These are phyloP conservation scores for Mesochorus sp. DNA, from an alignment of 2,888 invertebrate species.

Conservation along the genomic window DNA sequence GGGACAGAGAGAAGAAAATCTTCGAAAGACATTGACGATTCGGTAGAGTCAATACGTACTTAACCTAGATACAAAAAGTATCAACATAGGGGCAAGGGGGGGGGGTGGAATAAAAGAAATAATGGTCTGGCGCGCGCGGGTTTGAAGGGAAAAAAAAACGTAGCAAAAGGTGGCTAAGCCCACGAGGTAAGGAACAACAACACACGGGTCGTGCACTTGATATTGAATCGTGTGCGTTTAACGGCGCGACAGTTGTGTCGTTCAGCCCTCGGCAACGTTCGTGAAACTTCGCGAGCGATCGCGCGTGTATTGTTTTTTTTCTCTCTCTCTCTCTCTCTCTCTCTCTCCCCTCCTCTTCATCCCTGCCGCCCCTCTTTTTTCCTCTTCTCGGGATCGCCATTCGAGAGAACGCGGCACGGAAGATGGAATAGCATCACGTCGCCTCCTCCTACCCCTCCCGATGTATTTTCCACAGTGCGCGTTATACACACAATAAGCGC, in stretches of 20 bases:
- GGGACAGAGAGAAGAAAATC: neutral
- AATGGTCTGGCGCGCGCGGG: conserved; percentile 2
- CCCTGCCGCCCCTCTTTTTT: neutral
- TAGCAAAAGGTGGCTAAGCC: conserved; percentile 48
- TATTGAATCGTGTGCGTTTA: conserved; percentile 70
- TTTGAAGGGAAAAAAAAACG: conserved; percentile 1
- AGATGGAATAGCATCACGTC: conserved; percentile 55
- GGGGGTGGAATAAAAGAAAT: neutral
- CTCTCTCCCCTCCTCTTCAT: too few species aligned
- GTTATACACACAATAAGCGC: conserved; percentile 51
- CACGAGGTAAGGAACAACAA: conserved; percentile 41
- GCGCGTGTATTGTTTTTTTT: neutral
- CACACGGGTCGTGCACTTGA: conserved; percentile 71
- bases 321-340: neutral
- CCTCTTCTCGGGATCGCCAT: conserved; percentile 28
- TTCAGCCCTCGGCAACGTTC: conserved; percentile 58
- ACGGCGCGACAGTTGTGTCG: conserved; percentile 52
- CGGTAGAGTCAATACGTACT: conserved; percentile 8
- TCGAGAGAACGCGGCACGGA: conserved; percentile 66
- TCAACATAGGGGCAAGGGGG: too few species aligned
- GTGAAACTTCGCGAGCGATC: conserved; percentile 62
- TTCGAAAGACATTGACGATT: conserved; percentile 17
- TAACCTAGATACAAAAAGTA: conserved; percentile 16
- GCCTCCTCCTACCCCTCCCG: conserved; percentile 22
- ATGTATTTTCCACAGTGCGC: neutral